These are phyloP conservation scores for Hippopotamus amphibius DNA, from an alignment of 2,113 vertebrate genomes.

Conservation along the genomic window DNA sequence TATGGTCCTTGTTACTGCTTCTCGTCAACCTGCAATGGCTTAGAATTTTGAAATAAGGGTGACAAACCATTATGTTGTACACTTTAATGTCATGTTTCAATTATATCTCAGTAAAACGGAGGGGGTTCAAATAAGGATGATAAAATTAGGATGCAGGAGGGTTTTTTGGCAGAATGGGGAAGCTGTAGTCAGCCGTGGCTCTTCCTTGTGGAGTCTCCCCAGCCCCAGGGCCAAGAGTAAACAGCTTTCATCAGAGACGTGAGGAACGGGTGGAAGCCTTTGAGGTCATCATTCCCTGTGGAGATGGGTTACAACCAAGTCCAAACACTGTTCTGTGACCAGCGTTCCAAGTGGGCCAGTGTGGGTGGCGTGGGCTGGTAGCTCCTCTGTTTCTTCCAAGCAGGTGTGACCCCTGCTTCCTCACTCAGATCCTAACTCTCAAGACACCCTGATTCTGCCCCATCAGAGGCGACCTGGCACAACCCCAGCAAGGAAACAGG, in stretches of 20 bases:
- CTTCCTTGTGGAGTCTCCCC: background rate
- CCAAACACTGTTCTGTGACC: too few relatives aligned
- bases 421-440: background rate
- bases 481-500: background rate
- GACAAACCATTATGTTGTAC: background rate
- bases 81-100: background rate
- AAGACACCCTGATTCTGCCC: background rate
- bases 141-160: background rate
- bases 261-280: background rate
- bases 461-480: background rate
- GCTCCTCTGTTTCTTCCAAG: too few relatives aligned
- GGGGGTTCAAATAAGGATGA: background rate
- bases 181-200: background rate
- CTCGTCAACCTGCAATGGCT: background rate
- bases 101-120: background rate
- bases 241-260: background rate
- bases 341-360: too few relatives aligned
- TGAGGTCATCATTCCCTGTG: too few relatives aligned
- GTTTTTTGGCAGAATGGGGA: background rate
- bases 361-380: too few relatives aligned
- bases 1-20: background rate
- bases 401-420: too few relatives aligned
- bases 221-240: background rate
- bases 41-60: slow-evolving; percentile 14
- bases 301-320: too few relatives aligned